Evolutionary conservation across 1,140 invertebrate genomes (phyloP).

Genomic region (Drosophila ohnishii): DNA sequence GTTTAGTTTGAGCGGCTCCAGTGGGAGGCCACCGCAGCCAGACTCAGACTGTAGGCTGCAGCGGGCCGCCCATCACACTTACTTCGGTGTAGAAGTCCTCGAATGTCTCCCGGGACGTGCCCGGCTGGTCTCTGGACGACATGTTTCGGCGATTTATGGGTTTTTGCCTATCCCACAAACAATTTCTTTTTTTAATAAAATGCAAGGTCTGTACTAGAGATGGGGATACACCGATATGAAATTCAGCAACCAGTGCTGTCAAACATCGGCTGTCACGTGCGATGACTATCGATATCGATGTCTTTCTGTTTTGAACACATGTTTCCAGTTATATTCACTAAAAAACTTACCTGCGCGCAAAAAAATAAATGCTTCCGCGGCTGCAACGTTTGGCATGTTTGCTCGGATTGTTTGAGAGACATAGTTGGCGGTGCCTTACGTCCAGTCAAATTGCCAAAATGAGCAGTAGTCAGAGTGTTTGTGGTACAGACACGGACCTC

Average conservation of each 20-base stretch:
- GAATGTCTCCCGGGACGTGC: slow-evolving; percentile 78
- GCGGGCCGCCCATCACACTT: slow-evolving; percentile 50
- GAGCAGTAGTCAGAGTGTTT: slow-evolving; percentile 15
- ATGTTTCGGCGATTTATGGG: slow-evolving; percentile 35
- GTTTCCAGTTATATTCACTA: neutral
- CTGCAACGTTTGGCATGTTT: slow-evolving; percentile 9
- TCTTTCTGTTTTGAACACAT: slow-evolving; percentile 12
- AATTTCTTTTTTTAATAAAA: slow-evolving; percentile 30
- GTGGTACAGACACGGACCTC: slow-evolving; percentile 41
- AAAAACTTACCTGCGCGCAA: neutral
- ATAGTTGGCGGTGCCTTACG: neutral
- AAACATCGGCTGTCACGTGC: neutral
- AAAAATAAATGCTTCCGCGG: slow-evolving; percentile 10
- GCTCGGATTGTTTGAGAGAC: neutral
- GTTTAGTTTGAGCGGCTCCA: slow-evolving; percentile 28
- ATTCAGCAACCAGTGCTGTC: neutral
- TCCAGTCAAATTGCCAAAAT: slow-evolving; percentile 14
- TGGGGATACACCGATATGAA: neutral
- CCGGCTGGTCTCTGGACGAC: slow-evolving; percentile 67
- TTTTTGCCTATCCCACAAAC: slow-evolving; percentile 21
- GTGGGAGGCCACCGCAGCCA: slow-evolving; percentile 25
- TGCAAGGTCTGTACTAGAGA: slow-evolving; percentile 25
- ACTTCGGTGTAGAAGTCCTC: slow-evolving; percentile 83
- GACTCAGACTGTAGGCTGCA: slow-evolving; percentile 15
- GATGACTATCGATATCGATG: neutral